Base-by-base conservation (phyloP, 23 tunicate genomes). In the Pegea sp. region DNA sequence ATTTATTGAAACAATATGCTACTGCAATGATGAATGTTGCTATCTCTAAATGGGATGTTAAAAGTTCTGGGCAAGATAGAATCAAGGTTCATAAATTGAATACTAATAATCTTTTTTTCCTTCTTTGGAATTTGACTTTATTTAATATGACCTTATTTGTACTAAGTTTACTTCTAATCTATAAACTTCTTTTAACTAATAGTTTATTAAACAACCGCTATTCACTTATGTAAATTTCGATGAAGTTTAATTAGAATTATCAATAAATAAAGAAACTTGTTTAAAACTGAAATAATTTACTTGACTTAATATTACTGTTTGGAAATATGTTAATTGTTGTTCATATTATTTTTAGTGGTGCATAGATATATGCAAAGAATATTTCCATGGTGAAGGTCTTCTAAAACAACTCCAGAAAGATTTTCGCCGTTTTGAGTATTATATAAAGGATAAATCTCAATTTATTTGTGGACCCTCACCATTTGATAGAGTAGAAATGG, bases 21-120 rank as follows among this genome's bases (percentile, higher is more conserved):
- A 24, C 34, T 18, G 70, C 90, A 23, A 77, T 77, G 90, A 30
- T 46, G 29, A 44, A 69, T 33, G 59, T 77, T 20, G 90, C 90
- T 6, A 77, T 71, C 18, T 43, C 26, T 24, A 65, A 52, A 11
- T 77, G 90, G 90, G 67, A 52, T 28, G 62, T 30, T 19, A 67
- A 77, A 22, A 69, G 90, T 56, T 76, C 69, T 77, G 90, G 90
- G 16, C 69, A 26, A 38, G 68, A 77, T 57, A 69, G 90, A 58
- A 77, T 73, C 6, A 50, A 61, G 62, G 84, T 66, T 42, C 22
- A 42, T 38, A n/a, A n/a, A n/a, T n/a, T n/a, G n/a, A n/a, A n/a
- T n/a, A n/a, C n/a, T n/a, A n/a, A n/a, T n/a, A n/a, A n/a, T n/a
- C n/a, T n/a, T n/a, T n/a, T n/a, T n/a, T n/a, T n/a, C n/a, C n/a